Evolutionary conservation across 2,113 vertebrate genomes (phyloP), one percentile per base, ranked within the genome.

Genomic region (Aspiorhynchus laticeps): DNA sequence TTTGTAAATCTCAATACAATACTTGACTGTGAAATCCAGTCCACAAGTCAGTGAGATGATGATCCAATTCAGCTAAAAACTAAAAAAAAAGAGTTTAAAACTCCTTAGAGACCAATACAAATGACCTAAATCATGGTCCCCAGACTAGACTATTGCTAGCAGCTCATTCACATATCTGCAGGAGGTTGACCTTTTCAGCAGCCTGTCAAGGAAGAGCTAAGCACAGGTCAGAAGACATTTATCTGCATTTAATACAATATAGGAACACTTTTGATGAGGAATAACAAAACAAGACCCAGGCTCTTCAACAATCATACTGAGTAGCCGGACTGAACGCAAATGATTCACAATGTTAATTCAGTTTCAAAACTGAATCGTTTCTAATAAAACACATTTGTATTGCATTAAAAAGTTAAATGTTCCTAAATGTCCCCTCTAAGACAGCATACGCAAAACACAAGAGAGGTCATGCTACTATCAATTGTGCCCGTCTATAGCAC

Each of bases 381-480:
- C 53, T 51, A 48, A 56, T 86, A 11, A 31, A 88, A 31, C 19
- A 86, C 21, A 85, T 76, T 43, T 46, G 2, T 53, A 80, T 63
- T 24, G 28, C 69, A 79, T 74, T 83, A 63, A 31, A 53, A 53
- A 79, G 33, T 33, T 11, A 67, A 24, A 73, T n/a, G 24, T 51
- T 38, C 71, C 71, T 85, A 53, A 79, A 81, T 43, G 73, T 89
- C 91, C 91, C 91, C 91, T 93, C 91, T 91, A 90, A 93, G 90
- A 93, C 93, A 93, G 90, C 86, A 87, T 91, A 93, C 91, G 89
- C 90, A 88, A 63, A 86, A 88, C 78, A 84, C 51, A 89, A 75
- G 59, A 79, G 80, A 80, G 26, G 88, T 90, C 91, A 93, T 93
- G 92, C 91, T 91, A 86, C 88, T 86, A 90, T 87, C 89, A 89